Percentiles rank a stretch among this genome's conserved stretches.
Conservation (phyloP, 2,888 invertebrate genomes). For the Nymphalis c-album region DNA sequence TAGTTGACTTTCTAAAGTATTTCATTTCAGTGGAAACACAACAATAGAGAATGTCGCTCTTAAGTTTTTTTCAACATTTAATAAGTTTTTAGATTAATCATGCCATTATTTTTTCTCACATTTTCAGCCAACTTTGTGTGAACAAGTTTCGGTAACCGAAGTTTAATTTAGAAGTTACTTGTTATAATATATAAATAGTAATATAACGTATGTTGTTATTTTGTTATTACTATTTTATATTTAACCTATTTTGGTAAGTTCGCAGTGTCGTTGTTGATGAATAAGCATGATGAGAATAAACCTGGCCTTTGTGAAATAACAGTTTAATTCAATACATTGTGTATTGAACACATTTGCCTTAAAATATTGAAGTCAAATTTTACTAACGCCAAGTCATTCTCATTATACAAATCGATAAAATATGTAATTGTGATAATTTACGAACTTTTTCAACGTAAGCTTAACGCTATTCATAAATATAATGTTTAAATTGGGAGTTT, state of each 20-base stretch:
- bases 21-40: too few relatives aligned
- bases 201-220: slow-evolving; percentile 66
- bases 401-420: slow-evolving; percentile 19
- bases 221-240: slow-evolving; percentile 55
- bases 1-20: too few relatives aligned
- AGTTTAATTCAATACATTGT: neutral
- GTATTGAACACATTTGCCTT: too few relatives aligned
- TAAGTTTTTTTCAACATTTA: slow-evolving; percentile 40
- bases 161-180: slow-evolving; percentile 73
- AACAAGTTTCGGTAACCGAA: slow-evolving; percentile 77
- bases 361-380: neutral
- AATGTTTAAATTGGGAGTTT: neutral
- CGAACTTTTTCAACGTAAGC: neutral
- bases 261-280: slow-evolving; percentile 64
- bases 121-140: slow-evolving; percentile 81
- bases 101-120: slow-evolving; percentile 67
- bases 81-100: slow-evolving; percentile 67
- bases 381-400: slow-evolving; percentile 24
- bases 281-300: slow-evolving; percentile 30
- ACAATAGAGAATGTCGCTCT: slow-evolving; percentile 43
- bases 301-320: slow-evolving; percentile 22
- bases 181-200: slow-evolving; percentile 66
- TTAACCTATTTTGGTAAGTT: slow-evolving; percentile 73
- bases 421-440: slow-evolving; percentile 17
- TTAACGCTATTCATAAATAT: neutral